These are phyloP conservation scores for Gonioctena quinquepunctata DNA, from an alignment of 1,140 invertebrate genomes.

Conservation along the genomic window DNA sequence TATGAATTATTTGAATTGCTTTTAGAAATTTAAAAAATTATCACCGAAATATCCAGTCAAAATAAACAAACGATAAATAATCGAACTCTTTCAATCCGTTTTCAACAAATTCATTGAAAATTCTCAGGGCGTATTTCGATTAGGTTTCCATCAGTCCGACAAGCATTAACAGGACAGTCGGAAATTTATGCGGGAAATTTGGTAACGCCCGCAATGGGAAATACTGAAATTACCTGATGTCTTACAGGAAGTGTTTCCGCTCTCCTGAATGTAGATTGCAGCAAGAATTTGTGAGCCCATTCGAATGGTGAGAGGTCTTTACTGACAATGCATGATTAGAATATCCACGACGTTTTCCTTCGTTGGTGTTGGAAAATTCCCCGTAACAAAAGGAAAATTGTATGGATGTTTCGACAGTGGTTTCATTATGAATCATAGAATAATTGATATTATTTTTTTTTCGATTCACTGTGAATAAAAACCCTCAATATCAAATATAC, in stretches of 20 bases:
- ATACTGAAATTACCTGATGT: slow-evolving; percentile 19
- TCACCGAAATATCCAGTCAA: background rate
- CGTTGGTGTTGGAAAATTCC: no score
- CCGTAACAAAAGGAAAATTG: no score
- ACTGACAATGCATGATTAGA: background rate
- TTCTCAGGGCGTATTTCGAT: slow-evolving; percentile 9
- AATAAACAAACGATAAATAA: no score
- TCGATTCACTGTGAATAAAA: no score
- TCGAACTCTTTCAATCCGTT: background rate
- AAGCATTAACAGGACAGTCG: slow-evolving; percentile 9
- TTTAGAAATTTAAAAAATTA: no score
- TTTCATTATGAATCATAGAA: no score
- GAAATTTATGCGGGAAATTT: slow-evolving; percentile 10
- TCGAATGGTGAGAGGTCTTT: background rate
- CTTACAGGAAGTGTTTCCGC: slow-evolving; percentile 6
- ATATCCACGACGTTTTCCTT: no score
- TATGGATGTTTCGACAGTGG: no score
- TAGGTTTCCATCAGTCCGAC: slow-evolving; percentile 7
- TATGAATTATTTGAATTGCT: no score
- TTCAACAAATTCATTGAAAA: background rate
- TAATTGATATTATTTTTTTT: no score
- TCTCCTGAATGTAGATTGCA: slow-evolving; percentile 7
- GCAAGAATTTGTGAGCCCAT: background rate
- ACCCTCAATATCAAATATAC: no score
- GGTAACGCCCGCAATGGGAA: slow-evolving; percentile 14